Evolutionary conservation across 2,113 vertebrate species (phyloP).

Genomic region (Crypturellus undulatus): DNA sequence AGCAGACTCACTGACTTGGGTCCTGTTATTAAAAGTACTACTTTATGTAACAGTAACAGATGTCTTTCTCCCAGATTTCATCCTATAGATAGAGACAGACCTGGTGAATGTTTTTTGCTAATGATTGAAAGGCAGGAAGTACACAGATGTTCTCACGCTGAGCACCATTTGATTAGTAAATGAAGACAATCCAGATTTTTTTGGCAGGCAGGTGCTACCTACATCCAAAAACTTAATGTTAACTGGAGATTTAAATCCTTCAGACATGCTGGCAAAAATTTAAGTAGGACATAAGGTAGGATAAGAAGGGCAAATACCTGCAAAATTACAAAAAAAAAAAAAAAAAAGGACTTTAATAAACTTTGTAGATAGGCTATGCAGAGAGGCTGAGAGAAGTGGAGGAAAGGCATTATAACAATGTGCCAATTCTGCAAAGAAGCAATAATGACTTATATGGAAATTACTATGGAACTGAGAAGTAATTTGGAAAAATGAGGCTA

Average conservation of each 20-base stretch:
- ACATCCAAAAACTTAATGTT: neutral
- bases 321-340: neutral
- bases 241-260: neutral
- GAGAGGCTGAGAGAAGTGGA: neutral
- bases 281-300: neutral
- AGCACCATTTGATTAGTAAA: neutral
- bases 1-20: rapidly evolving
- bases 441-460: neutral
- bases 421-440: neutral
- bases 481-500: neutral
- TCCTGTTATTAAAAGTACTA: neutral
- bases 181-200: neutral
- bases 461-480: neutral
- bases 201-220: neutral
- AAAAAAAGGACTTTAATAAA: too few species aligned
- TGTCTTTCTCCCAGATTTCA: neutral
- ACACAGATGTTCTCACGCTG: neutral
- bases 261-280: neutral
- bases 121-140: neutral
- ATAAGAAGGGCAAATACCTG: neutral
- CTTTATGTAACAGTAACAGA: neutral
- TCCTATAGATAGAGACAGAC: neutral
- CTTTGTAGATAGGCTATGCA: neutral
- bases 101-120: neutral
- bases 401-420: neutral